Conservation (phyloP, 2,113 vertebrate genomes). For the Eira barbara region DNA sequence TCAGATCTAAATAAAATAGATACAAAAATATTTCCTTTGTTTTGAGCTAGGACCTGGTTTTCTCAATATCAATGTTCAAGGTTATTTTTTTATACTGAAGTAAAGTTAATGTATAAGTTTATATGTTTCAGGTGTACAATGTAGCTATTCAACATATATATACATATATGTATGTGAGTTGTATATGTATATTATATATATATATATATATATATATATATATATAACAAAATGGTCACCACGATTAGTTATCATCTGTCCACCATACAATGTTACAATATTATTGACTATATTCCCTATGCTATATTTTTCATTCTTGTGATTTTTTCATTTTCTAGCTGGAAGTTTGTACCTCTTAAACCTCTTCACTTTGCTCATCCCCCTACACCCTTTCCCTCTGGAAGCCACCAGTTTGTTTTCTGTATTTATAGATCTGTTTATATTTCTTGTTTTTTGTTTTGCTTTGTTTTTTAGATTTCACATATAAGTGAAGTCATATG, state of each 20-base stretch:
- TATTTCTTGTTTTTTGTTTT: neutral
- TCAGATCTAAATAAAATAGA: neutral
- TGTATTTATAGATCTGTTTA: neutral
- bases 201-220: neutral
- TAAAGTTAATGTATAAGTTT: neutral
- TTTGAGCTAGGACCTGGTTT: neutral
- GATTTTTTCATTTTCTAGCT: neutral
- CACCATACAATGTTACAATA: neutral
- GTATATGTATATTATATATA: too few species aligned
- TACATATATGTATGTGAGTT: neutral
- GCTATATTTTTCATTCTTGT: neutral
- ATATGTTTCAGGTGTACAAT: neutral
- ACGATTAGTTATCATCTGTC: neutral
- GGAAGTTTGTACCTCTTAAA: neutral
- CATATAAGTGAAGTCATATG: neutral
- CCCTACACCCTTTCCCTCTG: neutral
- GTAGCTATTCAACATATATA: neutral
- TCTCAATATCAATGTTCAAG: neutral
- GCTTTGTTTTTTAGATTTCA: neutral
- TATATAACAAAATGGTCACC: neutral
- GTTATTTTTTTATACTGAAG: neutral
- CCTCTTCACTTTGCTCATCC: neutral
- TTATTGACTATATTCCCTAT: neutral
- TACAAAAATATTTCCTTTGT: neutral
- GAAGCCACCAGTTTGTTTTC: neutral